Conservation (phyloP, 2,797 vertebrate species). For the Distichodus sexfasciatus region DNA sequence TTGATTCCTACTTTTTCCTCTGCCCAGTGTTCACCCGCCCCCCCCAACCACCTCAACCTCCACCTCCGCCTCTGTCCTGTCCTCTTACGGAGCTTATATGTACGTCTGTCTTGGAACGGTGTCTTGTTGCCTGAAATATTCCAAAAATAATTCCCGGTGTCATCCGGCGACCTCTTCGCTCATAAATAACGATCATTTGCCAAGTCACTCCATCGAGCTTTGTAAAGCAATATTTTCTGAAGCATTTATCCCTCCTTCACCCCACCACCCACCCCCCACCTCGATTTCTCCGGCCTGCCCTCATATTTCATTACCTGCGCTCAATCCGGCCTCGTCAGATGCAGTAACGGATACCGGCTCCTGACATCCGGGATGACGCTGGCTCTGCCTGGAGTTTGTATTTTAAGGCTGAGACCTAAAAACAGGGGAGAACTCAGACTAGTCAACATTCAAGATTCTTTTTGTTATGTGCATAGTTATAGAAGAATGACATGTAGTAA, state of each 20-base stretch:
- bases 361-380: not conserved
- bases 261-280: no score
- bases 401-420: constrained; percentile 17
- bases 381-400: not conserved
- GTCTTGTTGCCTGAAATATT: constrained; percentile 70
- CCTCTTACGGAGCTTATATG: constrained; percentile 11
- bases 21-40: constrained; percentile 5
- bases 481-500: no score
- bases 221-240: constrained; percentile 62
- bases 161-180: constrained; percentile 48
- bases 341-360: not conserved
- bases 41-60: not conserved
- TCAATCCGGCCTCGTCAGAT: constrained; percentile 30
- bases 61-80: constrained; percentile 15
- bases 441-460: no score
- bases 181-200: constrained; percentile 64
- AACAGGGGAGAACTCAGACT: constrained; percentile 2
- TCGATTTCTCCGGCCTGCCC: constrained; percentile 47
- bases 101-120: constrained; percentile 30
- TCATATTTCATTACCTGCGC: constrained; percentile 63
- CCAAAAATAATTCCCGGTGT: constrained; percentile 61
- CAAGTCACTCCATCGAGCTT: constrained; percentile 61
- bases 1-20: constrained; percentile 69
- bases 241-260: constrained; percentile 62
- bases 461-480: no score